Evolutionary conservation across 2,113 vertebrate species (phyloP).

Genomic region (Pedetes capensis): DNA sequence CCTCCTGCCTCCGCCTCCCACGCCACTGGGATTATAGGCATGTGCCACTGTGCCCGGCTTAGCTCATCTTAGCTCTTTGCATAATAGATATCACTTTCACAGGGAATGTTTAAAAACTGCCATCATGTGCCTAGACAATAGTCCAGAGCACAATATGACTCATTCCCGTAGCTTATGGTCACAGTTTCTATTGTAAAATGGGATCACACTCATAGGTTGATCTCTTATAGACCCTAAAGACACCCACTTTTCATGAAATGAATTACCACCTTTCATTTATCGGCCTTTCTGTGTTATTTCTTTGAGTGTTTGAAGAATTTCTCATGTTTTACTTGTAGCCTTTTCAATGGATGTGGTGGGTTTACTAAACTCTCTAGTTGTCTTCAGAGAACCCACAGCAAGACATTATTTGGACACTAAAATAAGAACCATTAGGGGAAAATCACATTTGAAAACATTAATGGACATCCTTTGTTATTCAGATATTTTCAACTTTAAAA

Average conservation of each 20-base stretch:
- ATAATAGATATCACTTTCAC: background rate
- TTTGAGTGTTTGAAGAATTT: background rate
- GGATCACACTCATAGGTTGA: background rate
- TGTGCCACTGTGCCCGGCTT: too few species aligned
- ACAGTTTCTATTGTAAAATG: conserved; percentile 24
- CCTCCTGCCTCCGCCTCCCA: too few species aligned
- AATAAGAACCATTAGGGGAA: background rate
- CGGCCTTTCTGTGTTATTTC: background rate
- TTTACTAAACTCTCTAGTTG: conserved; percentile 10
- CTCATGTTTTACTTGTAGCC: background rate
- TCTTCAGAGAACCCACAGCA: background rate
- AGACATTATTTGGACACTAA: background rate
- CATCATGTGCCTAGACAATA: background rate
- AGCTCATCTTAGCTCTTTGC: too few species aligned
- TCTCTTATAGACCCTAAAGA: background rate
- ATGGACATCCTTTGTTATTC: background rate
- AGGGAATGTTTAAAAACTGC: background rate
- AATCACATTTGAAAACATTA: background rate
- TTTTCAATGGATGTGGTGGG: background rate
- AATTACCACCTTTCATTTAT: background rate
- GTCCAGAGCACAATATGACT: background rate
- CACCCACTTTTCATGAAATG: background rate
- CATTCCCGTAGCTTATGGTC: background rate
- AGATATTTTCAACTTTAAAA: conserved; percentile 40
- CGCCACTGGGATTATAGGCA: too few species aligned